Evolutionary conservation across 1,140 invertebrate species (phyloP), one percentile per base, ranked within the genome.

Genomic region (Papilio xuthus): DNA sequence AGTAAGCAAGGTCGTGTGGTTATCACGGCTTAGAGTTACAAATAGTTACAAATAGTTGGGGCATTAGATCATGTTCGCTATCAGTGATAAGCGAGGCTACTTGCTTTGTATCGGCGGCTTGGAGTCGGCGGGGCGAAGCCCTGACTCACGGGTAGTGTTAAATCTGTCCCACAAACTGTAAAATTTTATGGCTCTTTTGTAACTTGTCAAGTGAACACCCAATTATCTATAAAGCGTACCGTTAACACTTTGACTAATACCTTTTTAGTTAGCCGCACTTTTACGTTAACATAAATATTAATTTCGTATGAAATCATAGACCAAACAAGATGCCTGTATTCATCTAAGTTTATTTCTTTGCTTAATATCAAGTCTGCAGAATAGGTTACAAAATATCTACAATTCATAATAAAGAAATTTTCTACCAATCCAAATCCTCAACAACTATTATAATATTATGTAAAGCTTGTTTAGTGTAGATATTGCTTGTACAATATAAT

Each of bases 11-110:
- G 60, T 28, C 23, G 23, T 63, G 12, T 63, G 23, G 10, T 63
- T 63, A 63, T 63, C 60, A 63, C 9, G 60, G 10, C 60, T 63
- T 63, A 28, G 60, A 28, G 60, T 63, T 63, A 63, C 23, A 63
- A 10, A 63, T n/a, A n/a, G n/a, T n/a, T n/a, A n/a, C n/a, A 4
- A 63, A 63, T 63, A 63, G 26, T 63, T 63, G 23, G 3, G 23
- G 23, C 13, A 63, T 63, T 63, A 63, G 60, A 63, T 63, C 60
- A 63, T 23, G 26, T 15, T 15, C 26, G 60, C 4, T 63, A 63
- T 63, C 60, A 63, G 23, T 32, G 60, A 63, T 63, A 63, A 63
- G 60, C 15, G 13, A 26, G 23, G 60, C 60, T 63, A 63, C 60
- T 63, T 63, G 60, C 50, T 53, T 53, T n/a, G 50, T 53, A n/a